phyloP scores from a whole-genome alignment of 2,888 invertebrate species.

The Acrobasis consociella region DNA sequence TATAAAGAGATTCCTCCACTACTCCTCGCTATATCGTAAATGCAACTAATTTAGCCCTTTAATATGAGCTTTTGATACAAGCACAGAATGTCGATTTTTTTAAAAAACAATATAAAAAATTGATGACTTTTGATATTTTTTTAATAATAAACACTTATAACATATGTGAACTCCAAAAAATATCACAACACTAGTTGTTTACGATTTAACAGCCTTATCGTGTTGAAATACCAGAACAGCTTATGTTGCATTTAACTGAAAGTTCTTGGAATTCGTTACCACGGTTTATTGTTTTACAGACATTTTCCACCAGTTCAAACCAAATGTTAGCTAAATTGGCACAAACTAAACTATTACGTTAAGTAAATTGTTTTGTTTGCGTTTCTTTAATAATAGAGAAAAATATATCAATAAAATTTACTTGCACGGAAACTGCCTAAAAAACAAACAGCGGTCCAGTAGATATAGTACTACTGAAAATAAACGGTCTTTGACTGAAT shows the following conservation, averaged over 20 bases:
- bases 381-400: no score
- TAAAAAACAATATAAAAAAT: no score
- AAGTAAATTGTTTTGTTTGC: not conserved
- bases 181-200: constrained; percentile 2
- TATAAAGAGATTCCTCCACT: no score
- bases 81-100: not conserved
- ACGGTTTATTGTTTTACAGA: constrained; percentile 2
- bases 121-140: no score
- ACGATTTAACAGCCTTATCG: constrained; percentile 4
- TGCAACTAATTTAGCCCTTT: not conserved
- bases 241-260: constrained; percentile 3
- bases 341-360: not conserved
- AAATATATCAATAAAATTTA: no score
- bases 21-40: no score
- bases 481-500: no score
- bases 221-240: constrained; percentile 8
- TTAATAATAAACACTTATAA: no score
- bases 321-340: not conserved
- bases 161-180: not conserved
- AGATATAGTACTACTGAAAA: no score
- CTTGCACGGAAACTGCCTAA: no score
- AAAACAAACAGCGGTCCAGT: no score
- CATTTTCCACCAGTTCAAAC: not conserved
- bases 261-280: constrained; percentile 1
- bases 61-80: not conserved